A percentile compares a stretch with the other conserved stretches of the same genome.
These are phyloP conservation scores for Myripristis murdjan DNA, from an alignment of 2,797 vertebrate species.

Conservation along the genomic window DNA sequence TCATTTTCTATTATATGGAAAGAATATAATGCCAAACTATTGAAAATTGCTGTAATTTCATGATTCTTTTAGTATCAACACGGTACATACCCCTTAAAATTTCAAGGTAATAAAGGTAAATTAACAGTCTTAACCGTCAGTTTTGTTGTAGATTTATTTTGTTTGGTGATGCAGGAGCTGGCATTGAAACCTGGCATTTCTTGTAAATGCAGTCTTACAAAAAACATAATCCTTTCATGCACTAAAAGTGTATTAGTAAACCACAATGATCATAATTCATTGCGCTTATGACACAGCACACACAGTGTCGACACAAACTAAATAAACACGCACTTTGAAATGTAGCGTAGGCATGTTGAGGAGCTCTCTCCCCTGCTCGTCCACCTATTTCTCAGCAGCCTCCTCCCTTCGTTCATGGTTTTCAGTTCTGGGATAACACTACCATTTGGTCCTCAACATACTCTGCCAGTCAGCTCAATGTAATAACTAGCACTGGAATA, in stretches of 20 bases:
- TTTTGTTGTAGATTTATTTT: conserved; percentile 46
- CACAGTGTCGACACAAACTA: not conserved
- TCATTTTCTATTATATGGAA: conserved; percentile 31
- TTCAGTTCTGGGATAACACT: too few species aligned
- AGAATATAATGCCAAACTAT: conserved; percentile 53
- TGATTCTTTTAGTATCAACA: conserved; percentile 55
- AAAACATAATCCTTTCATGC: conserved; percentile 33
- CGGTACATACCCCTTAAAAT: conserved; percentile 47
- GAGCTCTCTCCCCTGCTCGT: not conserved
- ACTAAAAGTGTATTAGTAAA: conserved; percentile 39
- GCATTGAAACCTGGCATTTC: conserved; percentile 40
- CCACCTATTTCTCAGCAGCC: too few species aligned
- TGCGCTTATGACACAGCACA: conserved; percentile 25
- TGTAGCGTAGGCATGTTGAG: conserved; percentile 14
- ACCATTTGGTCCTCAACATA: too few species aligned
- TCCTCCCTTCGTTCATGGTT: too few species aligned
- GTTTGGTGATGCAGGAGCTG: conserved; percentile 41
- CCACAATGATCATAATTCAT: conserved; percentile 41
- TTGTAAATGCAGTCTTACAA: conserved; percentile 2
- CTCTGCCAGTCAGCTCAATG: too few species aligned
- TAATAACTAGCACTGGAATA: too few species aligned
- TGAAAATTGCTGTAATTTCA: conserved; percentile 58
- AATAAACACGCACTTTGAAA: conserved; percentile 26
- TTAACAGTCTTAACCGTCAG: not conserved
- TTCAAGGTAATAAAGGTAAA: too few species aligned